A percentile compares a stretch with the other conserved stretches of the same genome.
These are phyloP conservation scores for Cinclus cinclus DNA, from an alignment of 2,113 vertebrate species.

Conservation along the genomic window DNA sequence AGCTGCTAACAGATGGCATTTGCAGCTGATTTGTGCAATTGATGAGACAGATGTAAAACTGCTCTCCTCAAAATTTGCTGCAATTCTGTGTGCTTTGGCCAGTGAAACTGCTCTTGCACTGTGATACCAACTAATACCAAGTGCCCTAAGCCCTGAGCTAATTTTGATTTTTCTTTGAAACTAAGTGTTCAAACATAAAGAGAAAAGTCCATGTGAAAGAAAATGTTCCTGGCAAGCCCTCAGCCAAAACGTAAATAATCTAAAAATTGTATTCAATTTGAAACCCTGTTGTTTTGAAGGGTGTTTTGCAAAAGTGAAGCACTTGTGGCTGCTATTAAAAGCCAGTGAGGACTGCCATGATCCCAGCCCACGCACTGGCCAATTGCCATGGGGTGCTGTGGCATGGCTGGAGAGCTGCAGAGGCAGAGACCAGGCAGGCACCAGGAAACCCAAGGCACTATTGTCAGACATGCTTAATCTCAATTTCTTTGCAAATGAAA, in stretches of 20 bases:
- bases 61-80: neutral
- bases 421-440: neutral
- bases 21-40: neutral
- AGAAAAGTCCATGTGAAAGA: neutral
- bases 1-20: neutral
- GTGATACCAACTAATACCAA: neutral
- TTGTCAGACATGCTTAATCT: neutral
- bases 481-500: neutral
- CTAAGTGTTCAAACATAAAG: neutral
- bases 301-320: conserved; percentile 29
- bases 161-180: neutral
- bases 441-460: neutral
- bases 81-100: neutral
- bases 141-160: neutral
- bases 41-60: conserved; percentile 64
- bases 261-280: neutral
- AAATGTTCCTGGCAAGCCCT: neutral
- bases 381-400: neutral
- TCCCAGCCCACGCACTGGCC: neutral
- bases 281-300: neutral
- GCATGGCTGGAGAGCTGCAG: neutral
- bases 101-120: neutral
- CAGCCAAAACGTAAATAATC: neutral
- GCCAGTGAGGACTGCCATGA: neutral
- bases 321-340: conserved; percentile 30